Conservation (phyloP, 2,797 vertebrate species). For the Danio albolineatus region DNA sequence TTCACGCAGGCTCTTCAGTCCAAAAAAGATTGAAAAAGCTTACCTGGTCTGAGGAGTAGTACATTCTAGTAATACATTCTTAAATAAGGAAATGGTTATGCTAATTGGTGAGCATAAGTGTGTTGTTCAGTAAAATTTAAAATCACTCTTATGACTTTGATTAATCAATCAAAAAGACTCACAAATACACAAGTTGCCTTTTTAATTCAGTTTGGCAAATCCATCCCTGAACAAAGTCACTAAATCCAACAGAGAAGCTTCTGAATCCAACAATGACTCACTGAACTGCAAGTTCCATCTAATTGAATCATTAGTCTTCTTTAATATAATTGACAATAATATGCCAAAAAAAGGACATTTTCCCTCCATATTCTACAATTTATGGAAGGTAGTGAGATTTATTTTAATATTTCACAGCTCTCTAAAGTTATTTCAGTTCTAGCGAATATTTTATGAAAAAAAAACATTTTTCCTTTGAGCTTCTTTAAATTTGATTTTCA, state of each 20-base stretch:
- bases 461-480: constrained; percentile 9
- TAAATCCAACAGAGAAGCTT: neutral
- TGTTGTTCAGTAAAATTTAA: too few species aligned
- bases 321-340: constrained; percentile 1
- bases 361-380: neutral
- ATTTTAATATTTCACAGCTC: constrained; percentile 44
- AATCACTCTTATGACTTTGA: neutral
- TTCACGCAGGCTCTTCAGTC: too few species aligned
- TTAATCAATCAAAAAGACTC: neutral
- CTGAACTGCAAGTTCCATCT: constrained; percentile 8
- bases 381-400: neutral
- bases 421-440: constrained; percentile 42
- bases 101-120: too few species aligned
- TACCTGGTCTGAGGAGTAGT: too few species aligned
- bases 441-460: constrained; percentile 41
- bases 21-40: too few species aligned
- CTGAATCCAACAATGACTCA: constrained; percentile 24
- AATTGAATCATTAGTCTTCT: neutral
- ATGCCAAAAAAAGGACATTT: neutral
- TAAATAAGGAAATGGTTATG: too few species aligned
- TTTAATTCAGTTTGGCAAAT: neutral
- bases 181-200: neutral
- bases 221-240: neutral
- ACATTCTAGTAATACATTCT: too few species aligned
- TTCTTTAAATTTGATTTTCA: constrained; percentile 32